Base-by-base conservation (phyloP, 2,797 vertebrate genomes). In the Neostethus bicornis region DNA sequence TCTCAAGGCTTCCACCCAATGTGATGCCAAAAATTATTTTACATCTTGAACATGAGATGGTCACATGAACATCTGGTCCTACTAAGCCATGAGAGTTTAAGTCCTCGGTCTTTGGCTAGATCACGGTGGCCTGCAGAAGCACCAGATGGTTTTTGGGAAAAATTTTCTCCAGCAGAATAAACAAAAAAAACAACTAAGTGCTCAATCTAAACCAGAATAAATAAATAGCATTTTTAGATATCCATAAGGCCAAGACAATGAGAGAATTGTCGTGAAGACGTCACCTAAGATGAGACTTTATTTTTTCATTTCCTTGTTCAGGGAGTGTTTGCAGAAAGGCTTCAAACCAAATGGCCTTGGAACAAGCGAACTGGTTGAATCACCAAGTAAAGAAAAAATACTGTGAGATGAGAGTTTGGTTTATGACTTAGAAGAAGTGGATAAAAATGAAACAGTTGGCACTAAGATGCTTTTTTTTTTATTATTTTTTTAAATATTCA, bases 31-130 rank as follows among this genome's bases (percentile, higher is more conserved):
- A 75, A 32, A 68, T 76, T 70, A 66, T 76, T 57, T 60, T 58
- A 51, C 68, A 50, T 56, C 35, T 43, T 24, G 45, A 73, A 61
- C 2, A 45, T 16, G 45, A 64, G 59, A 24, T 35, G 26, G 37
- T 58, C 72, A 50, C 66, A 17, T 44, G 34, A 86, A 83, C 85
- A 89, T 88, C 83, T 84, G 83, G 68, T 77, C 80, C 50, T 37
- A 41, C 70, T 21, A n/a, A 61, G 52, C 61, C 26, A 49, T 66
- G 58, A 79, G 43, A 48, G 53, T 38, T 44, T 14, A 63, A 60
- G 52, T 58, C 46, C 25, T 43, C 2, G 7, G 34, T n/a, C 32
- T 50, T 42, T 9, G 23, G 25, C 29, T 26, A 9, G 37, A 51
- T 54, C 65, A 5, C 32, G 0, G 10, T 2, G 1, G 49, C 37